Conservation (phyloP, 2,797 vertebrate species). For the Nyctibius grandis region DNA sequence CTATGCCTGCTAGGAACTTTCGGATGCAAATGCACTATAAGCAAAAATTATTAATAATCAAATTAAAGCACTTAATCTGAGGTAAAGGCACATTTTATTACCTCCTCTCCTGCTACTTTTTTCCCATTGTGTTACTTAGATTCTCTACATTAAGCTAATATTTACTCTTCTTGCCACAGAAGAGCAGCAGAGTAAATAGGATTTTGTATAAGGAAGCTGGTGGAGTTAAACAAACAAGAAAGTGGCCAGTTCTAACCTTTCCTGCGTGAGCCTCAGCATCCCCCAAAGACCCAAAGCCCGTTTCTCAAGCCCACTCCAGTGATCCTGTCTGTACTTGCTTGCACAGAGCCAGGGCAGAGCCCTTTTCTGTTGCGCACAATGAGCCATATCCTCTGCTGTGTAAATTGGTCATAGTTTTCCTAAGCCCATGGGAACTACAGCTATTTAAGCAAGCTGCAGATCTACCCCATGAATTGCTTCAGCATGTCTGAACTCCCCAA, state of each 20-base stretch:
- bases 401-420: background rate
- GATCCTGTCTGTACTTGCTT: background rate
- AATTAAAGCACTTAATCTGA: background rate
- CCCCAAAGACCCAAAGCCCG: background rate
- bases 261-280: background rate
- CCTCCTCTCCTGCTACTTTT: background rate
- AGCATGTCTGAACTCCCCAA: background rate
- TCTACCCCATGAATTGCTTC: constrained; percentile 9
- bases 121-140: constrained; percentile 6
- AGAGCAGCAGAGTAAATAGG: constrained; percentile 60
- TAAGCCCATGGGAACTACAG: background rate
- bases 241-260: constrained; percentile 43
- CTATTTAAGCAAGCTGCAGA: constrained; percentile 7
- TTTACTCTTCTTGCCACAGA: constrained; percentile 54
- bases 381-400: background rate
- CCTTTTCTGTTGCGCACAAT: background rate
- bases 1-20: background rate
- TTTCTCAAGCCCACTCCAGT: background rate
- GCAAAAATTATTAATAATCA: background rate
- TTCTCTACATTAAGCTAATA: constrained; percentile 61
- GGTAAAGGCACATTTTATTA: constrained; percentile 12
- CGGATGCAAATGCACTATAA: background rate
- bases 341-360: background rate
- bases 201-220: constrained; percentile 29
- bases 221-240: constrained; percentile 55